Evolutionary conservation across 2,113 vertebrate species (phyloP).

Genomic region (Burhinus oedicnemus): DNA sequence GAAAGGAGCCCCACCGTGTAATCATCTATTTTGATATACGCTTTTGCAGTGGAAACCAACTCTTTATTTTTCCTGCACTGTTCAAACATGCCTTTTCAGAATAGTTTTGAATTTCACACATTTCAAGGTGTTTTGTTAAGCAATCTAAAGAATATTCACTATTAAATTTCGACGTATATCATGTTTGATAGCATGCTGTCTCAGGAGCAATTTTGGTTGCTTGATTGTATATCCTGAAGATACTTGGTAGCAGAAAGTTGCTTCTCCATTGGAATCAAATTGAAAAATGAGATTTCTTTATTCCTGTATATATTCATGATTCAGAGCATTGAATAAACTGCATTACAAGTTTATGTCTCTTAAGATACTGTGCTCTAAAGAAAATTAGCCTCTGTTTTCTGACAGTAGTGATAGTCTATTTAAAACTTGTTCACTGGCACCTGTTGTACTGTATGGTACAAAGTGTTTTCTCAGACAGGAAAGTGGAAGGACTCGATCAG

Average conservation of each 20-base stretch:
- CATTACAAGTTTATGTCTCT: neutral
- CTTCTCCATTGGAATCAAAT: neutral
- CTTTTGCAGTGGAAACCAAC: neutral
- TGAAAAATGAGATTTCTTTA: conserved; percentile 6
- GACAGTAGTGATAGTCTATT: neutral
- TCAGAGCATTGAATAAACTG: neutral
- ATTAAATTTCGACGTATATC: neutral
- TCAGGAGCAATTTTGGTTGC: neutral
- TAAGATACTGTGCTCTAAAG: neutral
- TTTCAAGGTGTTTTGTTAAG: neutral
- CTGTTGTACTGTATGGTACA: neutral
- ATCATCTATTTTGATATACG: neutral
- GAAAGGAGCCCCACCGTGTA: neutral
- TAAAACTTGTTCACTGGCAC: neutral
- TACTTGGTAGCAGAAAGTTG: neutral
- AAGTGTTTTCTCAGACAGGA: neutral
- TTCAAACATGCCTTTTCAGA: conserved; percentile 2
- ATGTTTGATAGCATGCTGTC: neutral
- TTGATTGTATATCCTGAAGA: neutral
- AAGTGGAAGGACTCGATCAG: neutral
- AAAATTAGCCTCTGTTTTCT: neutral
- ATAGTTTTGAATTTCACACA: neutral
- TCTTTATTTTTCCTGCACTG: neutral
- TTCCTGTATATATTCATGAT: neutral
- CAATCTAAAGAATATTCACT: neutral